Conservation (phyloP, 2,113 vertebrate genomes). For the Semnornis frantzii region DNA sequence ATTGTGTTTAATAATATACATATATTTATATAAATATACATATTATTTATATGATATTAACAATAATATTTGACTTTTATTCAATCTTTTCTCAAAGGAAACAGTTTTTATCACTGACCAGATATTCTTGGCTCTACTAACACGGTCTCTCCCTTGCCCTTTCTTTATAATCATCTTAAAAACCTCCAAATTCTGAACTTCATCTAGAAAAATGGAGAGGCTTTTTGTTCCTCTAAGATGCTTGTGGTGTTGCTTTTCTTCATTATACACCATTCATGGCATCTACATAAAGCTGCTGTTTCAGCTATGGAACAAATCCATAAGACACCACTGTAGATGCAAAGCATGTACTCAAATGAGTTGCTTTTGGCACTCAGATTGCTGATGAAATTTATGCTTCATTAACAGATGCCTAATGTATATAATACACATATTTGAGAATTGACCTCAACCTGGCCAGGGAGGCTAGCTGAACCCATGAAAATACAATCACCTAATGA, state of each 20-base stretch:
- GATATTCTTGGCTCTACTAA: not conserved
- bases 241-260: not conserved
- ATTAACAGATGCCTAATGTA: conserved; percentile 60
- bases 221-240: not conserved
- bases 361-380: conserved; percentile 64
- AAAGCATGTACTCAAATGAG: conserved; percentile 50
- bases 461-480: conserved; percentile 47
- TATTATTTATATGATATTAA: no score
- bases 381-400: conserved; percentile 64
- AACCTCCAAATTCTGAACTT: not conserved
- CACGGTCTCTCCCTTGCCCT: not conserved
- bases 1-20: no score
- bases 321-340: conserved; percentile 35
- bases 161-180: not conserved
- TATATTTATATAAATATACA: no score
- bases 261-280: not conserved
- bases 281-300: conserved; percentile 12
- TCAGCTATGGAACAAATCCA: conserved; percentile 23
- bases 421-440: conserved; percentile 59
- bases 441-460: conserved; percentile 57
- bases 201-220: not conserved
- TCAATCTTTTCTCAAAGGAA: not conserved
- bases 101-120: not conserved
- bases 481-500: conserved; percentile 66
- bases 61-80: not conserved